phyloP scores from a whole-genome alignment of 2,888 invertebrate genomes.

The Hydriomena furcata region DNA sequence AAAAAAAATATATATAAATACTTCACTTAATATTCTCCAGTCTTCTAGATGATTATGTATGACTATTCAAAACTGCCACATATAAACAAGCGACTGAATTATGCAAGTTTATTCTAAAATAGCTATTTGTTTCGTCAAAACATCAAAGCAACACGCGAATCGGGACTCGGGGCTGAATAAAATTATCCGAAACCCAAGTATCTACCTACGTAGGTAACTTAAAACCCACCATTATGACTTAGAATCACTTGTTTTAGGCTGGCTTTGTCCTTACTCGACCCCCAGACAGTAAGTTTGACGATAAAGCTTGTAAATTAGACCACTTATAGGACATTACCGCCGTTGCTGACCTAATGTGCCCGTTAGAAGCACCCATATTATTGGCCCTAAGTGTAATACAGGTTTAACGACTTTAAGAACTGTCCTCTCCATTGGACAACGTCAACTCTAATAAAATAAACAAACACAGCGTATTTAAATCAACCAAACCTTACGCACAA shows the following conservation, averaged over 20 bases:
- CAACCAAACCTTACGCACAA: slow-evolving; percentile 1
- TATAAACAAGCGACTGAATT: background rate
- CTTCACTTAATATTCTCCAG: too few relatives aligned
- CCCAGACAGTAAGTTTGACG: slow-evolving; percentile 23
- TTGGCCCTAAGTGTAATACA: slow-evolving; percentile 7
- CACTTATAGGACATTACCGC: slow-evolving; percentile 19
- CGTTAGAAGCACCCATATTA: slow-evolving; percentile 8
- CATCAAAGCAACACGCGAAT: slow-evolving; percentile 20
- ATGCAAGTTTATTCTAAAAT: slow-evolving; percentile 1
- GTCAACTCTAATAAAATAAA: too few relatives aligned
- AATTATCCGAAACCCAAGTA: slow-evolving; percentile 2
- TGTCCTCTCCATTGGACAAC: background rate
- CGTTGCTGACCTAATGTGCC: slow-evolving; percentile 20
- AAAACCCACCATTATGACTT: slow-evolving; percentile 19
- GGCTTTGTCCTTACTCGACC: slow-evolving; percentile 24
- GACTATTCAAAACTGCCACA: background rate
- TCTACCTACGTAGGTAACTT: slow-evolving; percentile 3
- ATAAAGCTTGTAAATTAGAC: slow-evolving; percentile 24
- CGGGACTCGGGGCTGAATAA: slow-evolving; percentile 2
- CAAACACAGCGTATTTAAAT: too few relatives aligned
- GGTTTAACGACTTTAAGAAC: slow-evolving; percentile 4
- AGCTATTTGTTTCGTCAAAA: slow-evolving; percentile 20
- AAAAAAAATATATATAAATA: too few relatives aligned
- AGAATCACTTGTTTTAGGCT: slow-evolving; percentile 23
- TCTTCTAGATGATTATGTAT: too few relatives aligned